A percentile compares a stretch with the other conserved stretches of the same genome.
Conservation (phyloP, 2,888 invertebrate genomes). For the Sinhomidia bicolor region DNA sequence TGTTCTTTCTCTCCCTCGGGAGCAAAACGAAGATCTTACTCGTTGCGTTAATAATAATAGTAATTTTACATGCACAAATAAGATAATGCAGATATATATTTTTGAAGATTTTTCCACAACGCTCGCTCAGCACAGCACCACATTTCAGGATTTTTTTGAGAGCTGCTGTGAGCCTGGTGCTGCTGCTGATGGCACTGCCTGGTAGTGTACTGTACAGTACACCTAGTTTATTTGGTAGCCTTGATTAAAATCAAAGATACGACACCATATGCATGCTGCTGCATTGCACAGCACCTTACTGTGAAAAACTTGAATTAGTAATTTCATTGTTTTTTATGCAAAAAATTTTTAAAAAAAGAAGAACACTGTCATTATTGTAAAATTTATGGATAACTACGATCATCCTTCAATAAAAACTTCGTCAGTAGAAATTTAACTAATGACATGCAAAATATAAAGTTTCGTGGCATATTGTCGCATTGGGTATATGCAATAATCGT, state of each 20-base stretch:
- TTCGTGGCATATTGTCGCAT: too few species aligned
- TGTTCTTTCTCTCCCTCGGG: background rate
- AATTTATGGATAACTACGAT: background rate
- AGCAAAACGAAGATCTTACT: background rate
- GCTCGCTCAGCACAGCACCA: background rate
- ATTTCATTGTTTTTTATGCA: background rate
- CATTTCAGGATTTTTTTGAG: background rate
- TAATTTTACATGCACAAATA: background rate
- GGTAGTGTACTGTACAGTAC: too few species aligned
- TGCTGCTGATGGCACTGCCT: background rate
- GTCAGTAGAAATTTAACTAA: background rate
- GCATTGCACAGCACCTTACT: background rate
- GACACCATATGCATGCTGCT: too few species aligned
- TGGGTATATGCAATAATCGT: too few species aligned
- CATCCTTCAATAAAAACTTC: background rate
- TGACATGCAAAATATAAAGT: too few species aligned
- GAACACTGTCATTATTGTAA: background rate
- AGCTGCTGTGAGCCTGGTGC: background rate
- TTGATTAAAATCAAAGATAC: slow-evolving; percentile 48
- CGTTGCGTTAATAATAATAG: background rate
- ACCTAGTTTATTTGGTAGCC: slow-evolving; percentile 14
- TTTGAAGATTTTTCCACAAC: background rate
- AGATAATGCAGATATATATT: background rate
- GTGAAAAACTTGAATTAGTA: background rate
- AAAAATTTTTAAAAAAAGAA: background rate